Evolutionary conservation across 2,797 vertebrate genomes (phyloP).

Genomic region (Euphonia xanthogaster): DNA sequence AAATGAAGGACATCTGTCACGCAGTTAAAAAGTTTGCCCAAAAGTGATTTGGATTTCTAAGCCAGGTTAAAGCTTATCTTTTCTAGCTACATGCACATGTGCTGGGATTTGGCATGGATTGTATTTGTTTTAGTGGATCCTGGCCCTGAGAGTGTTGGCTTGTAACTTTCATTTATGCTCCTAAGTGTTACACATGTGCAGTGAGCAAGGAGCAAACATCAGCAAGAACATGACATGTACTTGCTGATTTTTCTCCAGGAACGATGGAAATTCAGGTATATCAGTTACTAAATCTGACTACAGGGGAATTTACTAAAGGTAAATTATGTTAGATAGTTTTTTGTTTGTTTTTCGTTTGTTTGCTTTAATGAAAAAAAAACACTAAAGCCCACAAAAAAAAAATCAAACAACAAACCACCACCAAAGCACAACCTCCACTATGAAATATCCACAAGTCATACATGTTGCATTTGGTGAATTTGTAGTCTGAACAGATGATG

Average conservation of each 20-base stretch:
- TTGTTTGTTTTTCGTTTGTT: not conserved
- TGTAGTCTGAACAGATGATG: not conserved
- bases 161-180: not conserved
- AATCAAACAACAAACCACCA: accelerated
- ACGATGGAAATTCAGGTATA: not conserved
- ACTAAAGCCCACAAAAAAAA: not conserved
- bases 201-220: not conserved
- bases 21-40: not conserved
- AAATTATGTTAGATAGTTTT: not conserved
- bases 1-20: not conserved
- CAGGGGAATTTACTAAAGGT: not conserved
- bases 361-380: not conserved
- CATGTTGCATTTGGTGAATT: conserved; percentile 19
- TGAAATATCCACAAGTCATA: conserved; percentile 41
- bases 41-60: not conserved
- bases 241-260: not conserved
- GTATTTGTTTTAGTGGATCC: not conserved
- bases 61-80: not conserved
- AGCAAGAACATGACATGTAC: not conserved
- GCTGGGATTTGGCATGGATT: not conserved
- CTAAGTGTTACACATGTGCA: not conserved
- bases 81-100: not conserved
- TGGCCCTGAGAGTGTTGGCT: not conserved
- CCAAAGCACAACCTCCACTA: not conserved
- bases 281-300: not conserved